Evolutionary conservation across 2,888 invertebrate species (phyloP).

Genomic region (Halictus quadricinctus): DNA sequence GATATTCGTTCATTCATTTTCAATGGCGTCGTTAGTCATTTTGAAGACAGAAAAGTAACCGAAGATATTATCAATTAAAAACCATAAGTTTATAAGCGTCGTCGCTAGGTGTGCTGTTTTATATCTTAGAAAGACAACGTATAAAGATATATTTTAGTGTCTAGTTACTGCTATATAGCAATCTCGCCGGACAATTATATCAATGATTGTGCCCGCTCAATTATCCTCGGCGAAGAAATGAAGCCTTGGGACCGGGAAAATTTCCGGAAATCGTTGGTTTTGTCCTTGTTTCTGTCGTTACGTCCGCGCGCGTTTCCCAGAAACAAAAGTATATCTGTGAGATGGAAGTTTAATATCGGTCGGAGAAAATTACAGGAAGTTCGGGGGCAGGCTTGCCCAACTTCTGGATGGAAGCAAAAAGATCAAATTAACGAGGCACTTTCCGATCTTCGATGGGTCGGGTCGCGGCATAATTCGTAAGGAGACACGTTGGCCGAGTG

Average conservation of each 20-base stretch:
- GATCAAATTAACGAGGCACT: slow-evolving; percentile 48
- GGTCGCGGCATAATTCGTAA: slow-evolving; percentile 61
- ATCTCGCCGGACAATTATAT: neutral
- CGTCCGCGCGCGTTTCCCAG: slow-evolving; percentile 25
- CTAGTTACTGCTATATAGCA: neutral
- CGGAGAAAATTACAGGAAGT: slow-evolving; percentile 65
- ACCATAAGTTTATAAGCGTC: neutral
- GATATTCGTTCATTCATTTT: neutral
- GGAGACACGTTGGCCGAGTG: slow-evolving; percentile 58
- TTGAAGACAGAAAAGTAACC: neutral
- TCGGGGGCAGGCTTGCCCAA: slow-evolving; percentile 52
- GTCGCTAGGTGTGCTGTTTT: neutral
- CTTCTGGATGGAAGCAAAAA: slow-evolving; percentile 41
- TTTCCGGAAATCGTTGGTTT: neutral
- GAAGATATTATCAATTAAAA: neutral
- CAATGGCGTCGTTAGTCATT: neutral
- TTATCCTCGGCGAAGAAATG: neutral
- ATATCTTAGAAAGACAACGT: neutral
- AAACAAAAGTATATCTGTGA: slow-evolving; percentile 32
- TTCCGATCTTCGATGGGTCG: slow-evolving; percentile 52
- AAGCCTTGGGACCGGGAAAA: neutral
- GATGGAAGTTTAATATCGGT: slow-evolving; percentile 39
- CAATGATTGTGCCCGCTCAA: neutral
- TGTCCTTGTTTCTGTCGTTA: neutral
- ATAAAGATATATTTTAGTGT: neutral